A percentile compares a stretch with the other conserved stretches of the same genome.
Evolutionary conservation across 2,888 invertebrate genomes (phyloP).

Genomic region (Limnephilus marmoratus): DNA sequence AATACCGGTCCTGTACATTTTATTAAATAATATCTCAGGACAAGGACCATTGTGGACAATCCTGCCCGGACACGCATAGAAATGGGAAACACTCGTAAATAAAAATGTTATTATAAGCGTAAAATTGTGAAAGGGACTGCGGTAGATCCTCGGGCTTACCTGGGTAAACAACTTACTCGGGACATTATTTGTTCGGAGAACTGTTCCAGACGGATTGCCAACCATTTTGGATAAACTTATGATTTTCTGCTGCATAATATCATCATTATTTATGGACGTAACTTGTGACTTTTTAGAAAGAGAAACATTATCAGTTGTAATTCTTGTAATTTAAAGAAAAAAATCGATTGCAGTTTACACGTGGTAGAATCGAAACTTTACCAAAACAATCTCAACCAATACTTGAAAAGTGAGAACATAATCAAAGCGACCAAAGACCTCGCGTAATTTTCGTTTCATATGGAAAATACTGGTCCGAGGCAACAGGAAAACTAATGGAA

Average conservation of each 20-base stretch:
- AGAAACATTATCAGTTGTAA: no score
- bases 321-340: no score
- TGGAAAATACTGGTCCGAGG: no score
- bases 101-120: conserved; percentile 65
- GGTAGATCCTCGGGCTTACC: conserved; percentile 61
- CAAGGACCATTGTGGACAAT: conserved; percentile 18
- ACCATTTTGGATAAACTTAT: neutral
- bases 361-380: no score
- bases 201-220: neutral
- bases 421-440: no score
- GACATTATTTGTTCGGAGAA: neutral
- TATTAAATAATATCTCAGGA: neutral
- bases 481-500: no score
- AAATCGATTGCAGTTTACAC: no score
- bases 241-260: neutral
- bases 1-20: neutral
- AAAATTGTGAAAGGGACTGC: conserved; percentile 63
- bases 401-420: no score
- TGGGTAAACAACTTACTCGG: conserved; percentile 58
- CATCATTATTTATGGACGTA: neutral
- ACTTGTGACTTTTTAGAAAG: neutral
- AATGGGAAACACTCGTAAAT: conserved; percentile 61
- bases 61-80: conserved; percentile 49
- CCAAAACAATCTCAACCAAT: no score
- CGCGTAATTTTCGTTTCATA: no score